A percentile compares a stretch with the other conserved stretches of the same genome.
Evolutionary conservation across 2,797 vertebrate species (phyloP).

Genomic region (Oryzias sinensis): DNA sequence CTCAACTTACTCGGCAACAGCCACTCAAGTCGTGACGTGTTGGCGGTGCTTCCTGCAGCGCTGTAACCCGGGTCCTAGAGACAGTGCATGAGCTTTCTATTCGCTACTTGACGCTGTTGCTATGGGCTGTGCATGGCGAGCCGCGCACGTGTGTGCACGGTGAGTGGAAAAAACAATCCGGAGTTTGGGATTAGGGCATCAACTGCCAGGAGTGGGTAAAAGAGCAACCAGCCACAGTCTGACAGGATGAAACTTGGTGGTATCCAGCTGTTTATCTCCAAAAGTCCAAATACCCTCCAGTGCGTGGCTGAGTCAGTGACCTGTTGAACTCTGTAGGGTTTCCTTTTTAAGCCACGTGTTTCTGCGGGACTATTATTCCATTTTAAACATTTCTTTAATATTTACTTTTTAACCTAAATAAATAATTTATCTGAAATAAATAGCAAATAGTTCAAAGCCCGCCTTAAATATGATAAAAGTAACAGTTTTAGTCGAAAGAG

Average conservation of each 20-base stretch:
- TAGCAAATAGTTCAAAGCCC: too few species aligned
- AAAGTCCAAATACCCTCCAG: neutral
- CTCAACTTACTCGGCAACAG: constrained; percentile 86
- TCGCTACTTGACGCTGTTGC: constrained; percentile 86
- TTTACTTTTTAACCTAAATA: too few species aligned
- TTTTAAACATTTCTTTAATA: too few species aligned
- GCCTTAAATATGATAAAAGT: too few species aligned
- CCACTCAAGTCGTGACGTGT: constrained; percentile 81
- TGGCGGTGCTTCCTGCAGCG: constrained; percentile 77
- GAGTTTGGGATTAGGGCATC: constrained; percentile 68
- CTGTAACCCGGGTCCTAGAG: constrained; percentile 83
- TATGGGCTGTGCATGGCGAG: constrained; percentile 77
- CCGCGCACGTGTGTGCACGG: constrained; percentile 60
- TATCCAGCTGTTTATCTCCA: constrained; percentile 37
- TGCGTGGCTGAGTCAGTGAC: constrained; percentile 27
- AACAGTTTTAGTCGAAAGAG: too few species aligned
- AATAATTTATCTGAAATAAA: too few species aligned
- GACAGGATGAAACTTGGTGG: constrained; percentile 36
- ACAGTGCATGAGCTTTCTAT: constrained; percentile 84
- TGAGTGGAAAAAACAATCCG: constrained; percentile 57
- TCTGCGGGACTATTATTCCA: neutral
- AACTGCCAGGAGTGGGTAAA: constrained; percentile 56
- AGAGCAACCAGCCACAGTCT: constrained; percentile 17
- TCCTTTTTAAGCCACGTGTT: constrained; percentile 1
- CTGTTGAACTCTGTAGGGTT: constrained; percentile 44